Base-by-base conservation (phyloP, 2,113 vertebrate genomes). In the Harpagus bidentatus region DNA sequence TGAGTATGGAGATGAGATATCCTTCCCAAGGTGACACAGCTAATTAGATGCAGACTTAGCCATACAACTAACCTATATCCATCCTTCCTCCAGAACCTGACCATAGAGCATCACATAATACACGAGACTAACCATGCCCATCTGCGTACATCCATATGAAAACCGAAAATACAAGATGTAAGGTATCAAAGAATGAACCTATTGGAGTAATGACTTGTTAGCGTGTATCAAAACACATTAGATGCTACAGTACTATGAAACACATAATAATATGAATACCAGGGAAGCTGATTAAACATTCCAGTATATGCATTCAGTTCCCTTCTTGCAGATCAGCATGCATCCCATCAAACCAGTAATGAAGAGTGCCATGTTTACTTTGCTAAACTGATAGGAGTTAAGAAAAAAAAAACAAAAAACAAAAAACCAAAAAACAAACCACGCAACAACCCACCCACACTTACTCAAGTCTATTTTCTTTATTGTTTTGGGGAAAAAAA, bases 141-240 rank as follows among this genome's bases (percentile, higher is more conserved):
- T 22, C 45, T 8, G 17, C 13, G 12, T 12, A 2, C 42, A 19
- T 7, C 42, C 73, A 4, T 2, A 0, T 0, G 5, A 19, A 31
- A 47, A 25, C 4, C 9, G 11, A 11, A 61, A 40, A 25, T 1
- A 1, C 2, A 14, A 42, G n/a, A 11, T 4, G 4, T 10, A 0
- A 70, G 9, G 16, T 3, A 16, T 6, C 70, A 34, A 14, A 50
- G 89, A 48, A 21, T 3, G 18, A 29, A 82, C 40, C 55, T 81
- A 1, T 0, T 55, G 62, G 12, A 62, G 20, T 40, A 38, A 4
- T 0, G 17, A 52, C 38, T 58, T 23, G 11, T 38, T 11, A 32
- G 56, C 0, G 8, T 16, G 0, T 5, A 56, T 4, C 34, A 47
- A 31, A 72, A 43, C 25, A 28, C 14, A 1, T 77, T 42, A 11